Percentiles rank a stretch among this genome's conserved stretches.
Evolutionary conservation across 2,113 vertebrate species (phyloP).

Genomic region (Megaleporinus macrocephalus): DNA sequence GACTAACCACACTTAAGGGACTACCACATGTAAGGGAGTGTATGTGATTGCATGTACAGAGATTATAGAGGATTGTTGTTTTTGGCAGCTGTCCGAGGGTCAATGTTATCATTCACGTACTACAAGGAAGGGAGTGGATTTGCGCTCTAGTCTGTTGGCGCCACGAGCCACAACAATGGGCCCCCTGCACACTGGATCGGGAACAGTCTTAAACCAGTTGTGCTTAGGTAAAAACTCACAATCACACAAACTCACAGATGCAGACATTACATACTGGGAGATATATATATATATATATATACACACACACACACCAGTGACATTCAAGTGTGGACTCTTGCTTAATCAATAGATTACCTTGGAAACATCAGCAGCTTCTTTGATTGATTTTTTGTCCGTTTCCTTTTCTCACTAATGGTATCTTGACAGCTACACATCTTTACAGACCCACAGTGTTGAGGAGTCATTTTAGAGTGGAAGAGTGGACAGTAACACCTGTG

Average conservation of each 20-base stretch:
- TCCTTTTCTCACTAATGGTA: no score
- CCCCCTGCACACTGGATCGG: neutral
- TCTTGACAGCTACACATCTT: no score
- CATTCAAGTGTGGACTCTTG: no score
- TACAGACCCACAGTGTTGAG: no score
- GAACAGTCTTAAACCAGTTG: neutral
- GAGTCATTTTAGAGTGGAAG: no score
- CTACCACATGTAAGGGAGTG: neutral
- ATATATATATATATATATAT: no score
- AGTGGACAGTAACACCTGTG: no score
- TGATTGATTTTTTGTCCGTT: no score
- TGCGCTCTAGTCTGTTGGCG: neutral
- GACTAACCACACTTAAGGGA: neutral
- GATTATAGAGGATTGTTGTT: constrained; percentile 28
- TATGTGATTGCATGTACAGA: neutral
- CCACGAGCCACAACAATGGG: constrained; percentile 1
- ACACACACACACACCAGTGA: no score
- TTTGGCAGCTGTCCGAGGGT: constrained; percentile 22
- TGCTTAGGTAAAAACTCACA: neutral
- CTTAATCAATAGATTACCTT: no score
- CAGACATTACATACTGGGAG: neutral
- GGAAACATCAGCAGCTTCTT: no score
- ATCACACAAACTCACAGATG: neutral
- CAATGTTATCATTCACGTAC: constrained; percentile 36
- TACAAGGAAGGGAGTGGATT: constrained; percentile 29